Evolutionary conservation across 2,113 vertebrate species (phyloP), one percentile per base, ranked within the genome.

Genomic region (Megalops atlanticus): DNA sequence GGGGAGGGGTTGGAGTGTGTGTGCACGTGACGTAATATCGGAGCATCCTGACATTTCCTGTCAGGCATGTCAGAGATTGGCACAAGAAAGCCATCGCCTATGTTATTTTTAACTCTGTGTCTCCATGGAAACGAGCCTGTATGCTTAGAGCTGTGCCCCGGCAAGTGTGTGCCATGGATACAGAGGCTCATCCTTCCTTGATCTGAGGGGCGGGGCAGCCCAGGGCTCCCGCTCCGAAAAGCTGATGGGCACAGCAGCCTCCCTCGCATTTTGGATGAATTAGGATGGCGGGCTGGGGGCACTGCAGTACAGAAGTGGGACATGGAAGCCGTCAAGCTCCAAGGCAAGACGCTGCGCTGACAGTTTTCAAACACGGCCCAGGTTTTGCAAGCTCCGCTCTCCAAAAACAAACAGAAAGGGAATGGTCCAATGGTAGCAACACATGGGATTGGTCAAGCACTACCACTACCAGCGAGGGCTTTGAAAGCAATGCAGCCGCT

Each of bases 101-200:
- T 70, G 71, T 88, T 85, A 85, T 85, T 87, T 84, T 81, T 86
- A 89, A 88, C 70, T 54, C 24, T 3, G 31, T 84, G 79, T 91
- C 88, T 87, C 90, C 85, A 89, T 92, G 88, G 88, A 86, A 90
- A 91, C 83, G 80, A 69, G 85, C 76, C 84, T 80, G 85, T 76
- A 70, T 79, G 81, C 52, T 81, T 0, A 12, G 70, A 83, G 80
- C 68, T 47, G 68, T 68, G 35, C 78, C 78, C 43, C n/a, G 27
- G 77, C 16, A 27, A 38, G 40, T 27, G 41, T 41, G 52, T 79
- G 58, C n/a, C 58, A 64, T 64, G 58, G 58, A 21, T 64, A 64
- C 58, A 64, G 58, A 24, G 52, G 52, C 52, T 58, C 24, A 52
- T 12, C 21, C 49, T 52, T 18, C 49, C 49, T 27, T 31, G n/a